Conservation (phyloP, 1,140 invertebrate species). For the Coenobita brevimanus region DNA sequence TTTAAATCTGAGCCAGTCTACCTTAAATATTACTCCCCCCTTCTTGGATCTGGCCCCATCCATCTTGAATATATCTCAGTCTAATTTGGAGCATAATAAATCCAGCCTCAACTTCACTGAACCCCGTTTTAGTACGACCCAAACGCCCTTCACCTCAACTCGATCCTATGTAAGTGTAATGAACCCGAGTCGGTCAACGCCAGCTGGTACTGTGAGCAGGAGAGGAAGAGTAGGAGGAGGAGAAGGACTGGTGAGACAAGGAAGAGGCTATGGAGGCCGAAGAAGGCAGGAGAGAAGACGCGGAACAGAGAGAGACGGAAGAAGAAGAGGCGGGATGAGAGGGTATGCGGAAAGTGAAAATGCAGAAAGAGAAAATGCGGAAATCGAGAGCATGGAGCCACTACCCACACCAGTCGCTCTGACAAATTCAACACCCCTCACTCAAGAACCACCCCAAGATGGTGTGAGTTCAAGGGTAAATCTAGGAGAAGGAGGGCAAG, state of each 20-base stretch:
- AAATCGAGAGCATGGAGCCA: background rate
- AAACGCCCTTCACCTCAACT: background rate
- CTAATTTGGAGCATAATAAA: too few relatives aligned
- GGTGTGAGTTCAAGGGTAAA: too few relatives aligned
- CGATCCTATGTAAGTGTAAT: background rate
- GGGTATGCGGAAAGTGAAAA: background rate
- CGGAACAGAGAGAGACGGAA: background rate
- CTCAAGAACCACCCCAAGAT: too few relatives aligned
- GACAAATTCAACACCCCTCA: too few relatives aligned
- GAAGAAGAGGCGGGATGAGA: too few relatives aligned
- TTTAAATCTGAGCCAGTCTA: too few relatives aligned
- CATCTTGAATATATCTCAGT: too few relatives aligned
- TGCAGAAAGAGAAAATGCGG: background rate
- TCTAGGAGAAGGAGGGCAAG: too few relatives aligned
- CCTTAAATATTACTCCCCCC: too few relatives aligned
- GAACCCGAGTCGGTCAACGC: background rate
- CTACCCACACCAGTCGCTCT: too few relatives aligned
- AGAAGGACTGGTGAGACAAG: background rate
- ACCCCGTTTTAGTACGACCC: background rate
- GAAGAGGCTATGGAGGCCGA: background rate
- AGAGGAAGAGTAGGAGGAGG: background rate
- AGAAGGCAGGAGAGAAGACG: background rate
- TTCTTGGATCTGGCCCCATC: too few relatives aligned
- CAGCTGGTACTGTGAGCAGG: background rate
- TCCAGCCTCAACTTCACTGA: too few relatives aligned